These are phyloP conservation scores for Xestobium rufovillosum DNA, from an alignment of 2,888 invertebrate genomes.

Conservation along the genomic window DNA sequence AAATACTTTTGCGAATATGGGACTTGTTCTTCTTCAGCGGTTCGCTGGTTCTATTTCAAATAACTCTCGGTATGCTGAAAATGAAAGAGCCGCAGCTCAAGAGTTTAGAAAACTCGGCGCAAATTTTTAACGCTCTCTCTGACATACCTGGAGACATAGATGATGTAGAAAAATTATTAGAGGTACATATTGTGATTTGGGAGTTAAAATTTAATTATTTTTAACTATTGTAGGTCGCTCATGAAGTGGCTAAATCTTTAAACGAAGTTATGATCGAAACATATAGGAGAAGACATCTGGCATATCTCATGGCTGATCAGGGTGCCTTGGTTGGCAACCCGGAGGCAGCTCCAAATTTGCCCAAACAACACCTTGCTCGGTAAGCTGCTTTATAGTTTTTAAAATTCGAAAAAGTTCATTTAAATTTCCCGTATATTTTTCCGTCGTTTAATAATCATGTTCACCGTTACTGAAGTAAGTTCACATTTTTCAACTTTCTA, in stretches of 20 bases:
- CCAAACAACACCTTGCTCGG: conserved; percentile 84
- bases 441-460: too few relatives aligned
- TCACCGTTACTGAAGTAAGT: too few relatives aligned
- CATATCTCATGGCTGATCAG: conserved; percentile 95
- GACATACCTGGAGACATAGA: conserved; percentile 92
- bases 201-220: not conserved
- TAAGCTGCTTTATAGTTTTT: too few relatives aligned
- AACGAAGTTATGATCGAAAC: conserved; percentile 82
- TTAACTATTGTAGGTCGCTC: conserved; percentile 47
- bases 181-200: conserved; percentile 52
- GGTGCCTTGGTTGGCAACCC: conserved; percentile 89
- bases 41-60: conserved; percentile 87
- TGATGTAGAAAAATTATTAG: conserved; percentile 80
- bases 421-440: too few relatives aligned
- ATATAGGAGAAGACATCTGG: conserved; percentile 83
- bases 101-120: conserved; percentile 88
- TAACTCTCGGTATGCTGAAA: conserved; percentile 90
- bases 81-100: conserved; percentile 76
- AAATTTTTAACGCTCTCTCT: conserved; percentile 94
- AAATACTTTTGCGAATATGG: conserved; percentile 89
- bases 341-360: conserved; percentile 80
- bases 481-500: too few relatives aligned
- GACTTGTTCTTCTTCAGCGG: conserved; percentile 96
- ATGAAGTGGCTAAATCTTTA: conserved; percentile 71
- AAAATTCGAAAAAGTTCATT: not conserved